Percentiles rank a stretch among this genome's conserved stretches.
Conservation (phyloP, 2,888 invertebrate genomes). For the Dasypolia templi region DNA sequence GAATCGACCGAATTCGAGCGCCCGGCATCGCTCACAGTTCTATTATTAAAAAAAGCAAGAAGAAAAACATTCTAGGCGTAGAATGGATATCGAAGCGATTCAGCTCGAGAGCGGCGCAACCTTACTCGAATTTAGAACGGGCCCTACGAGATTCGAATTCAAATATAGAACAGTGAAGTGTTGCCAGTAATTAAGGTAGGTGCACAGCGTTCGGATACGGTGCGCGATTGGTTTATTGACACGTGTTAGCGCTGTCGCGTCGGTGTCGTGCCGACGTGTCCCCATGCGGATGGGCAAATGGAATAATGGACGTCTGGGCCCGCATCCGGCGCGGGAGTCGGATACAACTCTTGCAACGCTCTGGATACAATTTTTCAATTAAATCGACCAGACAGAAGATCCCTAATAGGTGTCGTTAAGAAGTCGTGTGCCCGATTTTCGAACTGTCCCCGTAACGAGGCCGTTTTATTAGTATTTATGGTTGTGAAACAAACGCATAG, state of each 20-base stretch:
- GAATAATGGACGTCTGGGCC: constrained; percentile 90
- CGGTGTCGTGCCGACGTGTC: constrained; percentile 77
- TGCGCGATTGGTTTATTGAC: constrained; percentile 85
- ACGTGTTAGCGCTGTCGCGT: constrained; percentile 77
- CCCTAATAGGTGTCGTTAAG: constrained; percentile 91
- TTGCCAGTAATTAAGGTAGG: constrained; percentile 80
- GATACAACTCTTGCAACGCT: constrained; percentile 89
- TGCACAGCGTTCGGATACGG: constrained; percentile 69
- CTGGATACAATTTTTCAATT: constrained; percentile 91
- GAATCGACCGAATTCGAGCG: constrained; percentile 83
- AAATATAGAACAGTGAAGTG: constrained; percentile 80
- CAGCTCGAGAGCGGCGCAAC: constrained; percentile 68
- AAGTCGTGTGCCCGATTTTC: constrained; percentile 90
- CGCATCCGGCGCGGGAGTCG: constrained; percentile 89
- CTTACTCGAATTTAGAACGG: constrained; percentile 78
- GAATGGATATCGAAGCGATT: constrained; percentile 74
- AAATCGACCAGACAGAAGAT: constrained; percentile 90
- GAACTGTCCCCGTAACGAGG: constrained; percentile 89
- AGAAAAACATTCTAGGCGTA: constrained; percentile 80
- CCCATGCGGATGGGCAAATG: constrained; percentile 90
- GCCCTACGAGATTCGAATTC: constrained; percentile 79
- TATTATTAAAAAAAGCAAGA: constrained; percentile 82
- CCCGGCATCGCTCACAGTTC: constrained; percentile 82
- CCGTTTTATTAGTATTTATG: constrained; percentile 90
- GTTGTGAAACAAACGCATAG: constrained; percentile 85